Conservation (phyloP, 2,113 vertebrate genomes). For the Cygnus buccinator region DNA sequence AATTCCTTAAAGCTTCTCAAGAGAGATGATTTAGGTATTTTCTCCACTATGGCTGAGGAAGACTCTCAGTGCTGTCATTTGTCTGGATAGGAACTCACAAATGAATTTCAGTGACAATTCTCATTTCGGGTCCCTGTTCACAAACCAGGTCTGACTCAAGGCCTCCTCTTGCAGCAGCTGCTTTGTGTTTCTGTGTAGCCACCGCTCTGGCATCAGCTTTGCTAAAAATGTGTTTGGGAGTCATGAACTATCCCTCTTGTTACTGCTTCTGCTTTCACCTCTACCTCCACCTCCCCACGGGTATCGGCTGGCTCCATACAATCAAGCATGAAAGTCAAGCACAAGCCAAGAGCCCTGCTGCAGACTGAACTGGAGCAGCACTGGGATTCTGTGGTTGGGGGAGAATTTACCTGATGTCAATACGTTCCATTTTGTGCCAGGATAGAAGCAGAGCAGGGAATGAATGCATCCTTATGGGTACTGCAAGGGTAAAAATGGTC, state of each 20-base stretch:
- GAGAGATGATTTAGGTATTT: neutral
- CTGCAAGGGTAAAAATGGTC: neutral
- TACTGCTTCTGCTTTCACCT: constrained; percentile 22
- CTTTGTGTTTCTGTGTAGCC: neutral
- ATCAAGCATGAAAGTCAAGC: neutral
- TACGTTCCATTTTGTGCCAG: neutral
- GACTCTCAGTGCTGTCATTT: neutral
- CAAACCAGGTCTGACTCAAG: neutral
- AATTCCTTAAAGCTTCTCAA: neutral
- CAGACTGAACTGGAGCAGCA: constrained; percentile 12
- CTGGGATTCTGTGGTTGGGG: constrained; percentile 36
- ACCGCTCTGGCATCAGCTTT: neutral
- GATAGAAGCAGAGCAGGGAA: neutral
- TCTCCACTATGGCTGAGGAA: neutral
- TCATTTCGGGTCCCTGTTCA: neutral
- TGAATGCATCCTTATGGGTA: constrained; percentile 58
- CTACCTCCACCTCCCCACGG: constrained; percentile 29
- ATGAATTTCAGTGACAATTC: neutral
- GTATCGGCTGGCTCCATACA: constrained; percentile 14
- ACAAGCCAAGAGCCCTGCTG: constrained; percentile 5
- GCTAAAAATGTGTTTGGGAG: constrained; percentile 42
- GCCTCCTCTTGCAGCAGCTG: constrained; percentile 12
- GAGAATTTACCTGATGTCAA: constrained; percentile 44
- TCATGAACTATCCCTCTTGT: constrained; percentile 1
- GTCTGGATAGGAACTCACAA: neutral